A percentile compares a stretch with the other conserved stretches of the same genome.
These are phyloP conservation scores for Lepidiolamprologus cunningtoni DNA, from an alignment of 2,113 vertebrate genomes.

Conservation along the genomic window DNA sequence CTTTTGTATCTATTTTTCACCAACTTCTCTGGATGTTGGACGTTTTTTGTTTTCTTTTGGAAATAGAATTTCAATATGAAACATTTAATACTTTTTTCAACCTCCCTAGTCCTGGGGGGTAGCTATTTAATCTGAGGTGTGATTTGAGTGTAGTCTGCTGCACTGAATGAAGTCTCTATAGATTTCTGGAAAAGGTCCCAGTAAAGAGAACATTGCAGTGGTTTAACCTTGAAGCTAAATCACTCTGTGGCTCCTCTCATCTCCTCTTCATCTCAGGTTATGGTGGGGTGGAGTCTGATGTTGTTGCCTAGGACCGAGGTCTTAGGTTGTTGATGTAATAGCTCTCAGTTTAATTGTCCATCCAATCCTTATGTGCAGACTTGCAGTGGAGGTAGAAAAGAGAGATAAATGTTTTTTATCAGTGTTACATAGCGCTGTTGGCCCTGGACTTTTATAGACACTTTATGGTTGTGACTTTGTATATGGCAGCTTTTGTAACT, in stretches of 20 bases:
- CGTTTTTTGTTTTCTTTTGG: fast-evolving
- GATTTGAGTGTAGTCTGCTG: not conserved
- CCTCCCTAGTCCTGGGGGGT: not conserved
- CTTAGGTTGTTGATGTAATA: not conserved
- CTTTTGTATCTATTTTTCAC: not conserved
- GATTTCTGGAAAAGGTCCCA: not conserved
- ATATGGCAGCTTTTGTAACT: not conserved
- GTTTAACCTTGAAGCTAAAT: not conserved
- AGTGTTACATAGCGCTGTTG: not conserved
- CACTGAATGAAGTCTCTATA: not conserved
- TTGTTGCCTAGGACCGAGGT: not conserved
- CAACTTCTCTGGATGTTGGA: not conserved
- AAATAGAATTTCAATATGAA: not conserved
- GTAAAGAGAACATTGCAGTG: not conserved
- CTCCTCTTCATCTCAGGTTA: not conserved
- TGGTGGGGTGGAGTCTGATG: not conserved
- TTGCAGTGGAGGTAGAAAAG: not conserved
- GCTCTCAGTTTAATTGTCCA: not conserved
- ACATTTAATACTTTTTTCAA: not conserved
- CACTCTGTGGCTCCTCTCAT: not conserved
- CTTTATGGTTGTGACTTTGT: not conserved
- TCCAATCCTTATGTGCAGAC: not conserved
- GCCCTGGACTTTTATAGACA: not conserved
- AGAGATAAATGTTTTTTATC: not conserved
- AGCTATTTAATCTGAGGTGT: conserved; percentile 7